Base-by-base conservation (phyloP, 2,888 invertebrate species). In the Epinotia brunnichana region DNA sequence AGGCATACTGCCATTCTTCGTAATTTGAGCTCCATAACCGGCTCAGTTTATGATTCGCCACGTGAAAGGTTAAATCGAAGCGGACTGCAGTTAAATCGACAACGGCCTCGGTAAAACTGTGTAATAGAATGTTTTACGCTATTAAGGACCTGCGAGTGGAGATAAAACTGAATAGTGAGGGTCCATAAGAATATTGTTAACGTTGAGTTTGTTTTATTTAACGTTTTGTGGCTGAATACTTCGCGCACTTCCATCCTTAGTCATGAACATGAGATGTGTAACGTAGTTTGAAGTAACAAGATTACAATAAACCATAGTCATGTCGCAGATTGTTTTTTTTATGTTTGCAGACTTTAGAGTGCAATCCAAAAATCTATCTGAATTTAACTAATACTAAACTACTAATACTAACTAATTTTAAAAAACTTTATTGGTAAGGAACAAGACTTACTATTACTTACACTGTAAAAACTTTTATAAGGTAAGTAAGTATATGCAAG, bases 31-130 rank as follows among this genome's bases (percentile, higher is more conserved):
- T 84, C 85, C 88, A 89, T 90, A 90, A 90, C 87, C 82, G 87
- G 83, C 85, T 88, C 89, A 87, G 87, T 91, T 91, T 90, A 91
- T 89, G 91, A 90, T 89, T 89, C 85, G 86, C 85, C 87, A 86
- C 86, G 86, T 87, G 83, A 89, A 90, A 89, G 90, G 90, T 90
- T 90, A 89, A 87, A 88, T 87, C 85, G 79, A 85, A 80, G 85
- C 86, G 87, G 87, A 88, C 86, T 85, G 85, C 78, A 82, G 84
- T 83, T 88, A 88, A 88, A 89, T 88, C 87, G 88, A 85, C 82
- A 81, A 84, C 81, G 84, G 84, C 82, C 83, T 80, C 61, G 66
- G 69, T 67, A 35, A 75, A 74, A 73, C 61, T 61, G n/a, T 67
- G 44, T 72, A 62, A 69, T 73, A 69, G 62, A 63, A 73, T 69